phyloP scores from a whole-genome alignment of 2,888 invertebrate species.

The Cabera pusaria region DNA sequence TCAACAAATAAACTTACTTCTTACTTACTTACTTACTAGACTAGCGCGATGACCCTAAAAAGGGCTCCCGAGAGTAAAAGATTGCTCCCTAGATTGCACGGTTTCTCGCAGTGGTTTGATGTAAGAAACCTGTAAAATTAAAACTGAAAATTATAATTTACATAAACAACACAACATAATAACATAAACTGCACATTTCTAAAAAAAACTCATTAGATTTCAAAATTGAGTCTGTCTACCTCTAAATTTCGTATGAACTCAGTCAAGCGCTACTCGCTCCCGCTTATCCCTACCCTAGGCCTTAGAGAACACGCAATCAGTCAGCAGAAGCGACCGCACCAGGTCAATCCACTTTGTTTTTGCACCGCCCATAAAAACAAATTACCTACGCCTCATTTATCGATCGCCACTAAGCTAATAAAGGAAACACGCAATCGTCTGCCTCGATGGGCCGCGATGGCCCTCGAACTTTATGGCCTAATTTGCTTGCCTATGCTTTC shows the following conservation, averaged over 20 bases:
- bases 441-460: constrained; percentile 18
- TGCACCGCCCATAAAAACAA: constrained; percentile 74
- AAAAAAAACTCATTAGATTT: too few species aligned
- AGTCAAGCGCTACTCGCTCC: too few species aligned
- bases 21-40: too few species aligned
- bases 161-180: background rate
- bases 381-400: constrained; percentile 74
- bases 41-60: too few species aligned
- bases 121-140: too few species aligned
- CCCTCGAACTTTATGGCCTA: constrained; percentile 35
- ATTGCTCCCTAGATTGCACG: too few species aligned
- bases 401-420: constrained; percentile 74
- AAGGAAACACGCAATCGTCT: constrained; percentile 44
- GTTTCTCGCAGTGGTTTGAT: too few species aligned
- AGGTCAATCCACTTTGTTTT: constrained; percentile 81
- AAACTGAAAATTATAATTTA: too few species aligned
- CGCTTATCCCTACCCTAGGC: constrained; percentile 10
- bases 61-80: too few species aligned
- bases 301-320: constrained; percentile 64
- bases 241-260: too few species aligned
- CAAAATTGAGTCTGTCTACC: too few species aligned
- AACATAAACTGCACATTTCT: background rate
- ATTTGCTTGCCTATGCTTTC: constrained; percentile 18
- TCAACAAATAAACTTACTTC: too few species aligned
- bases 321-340: constrained; percentile 57